Base-by-base conservation (phyloP, 2,113 vertebrate species). In the Bufo gargarizans region DNA sequence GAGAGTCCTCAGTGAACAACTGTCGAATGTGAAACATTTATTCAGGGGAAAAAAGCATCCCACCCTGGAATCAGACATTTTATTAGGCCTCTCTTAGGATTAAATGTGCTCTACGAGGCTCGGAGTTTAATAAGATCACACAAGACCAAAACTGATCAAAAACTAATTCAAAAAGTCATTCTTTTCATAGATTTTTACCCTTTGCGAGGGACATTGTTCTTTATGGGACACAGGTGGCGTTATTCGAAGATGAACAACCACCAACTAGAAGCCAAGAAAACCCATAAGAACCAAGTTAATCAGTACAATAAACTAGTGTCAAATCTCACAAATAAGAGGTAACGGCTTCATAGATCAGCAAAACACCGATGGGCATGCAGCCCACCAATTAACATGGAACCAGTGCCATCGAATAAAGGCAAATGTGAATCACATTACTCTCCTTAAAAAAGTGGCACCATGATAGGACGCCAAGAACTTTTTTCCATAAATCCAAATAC, bases 161-260 rank as follows among this genome's bases (percentile, higher is more conserved):
- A 61, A 69, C 22, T 82, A 82, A 87, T 72, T 87, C 63, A 87
- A 59, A 47, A 87, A 87, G 77, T 81, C 86, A 87, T 47, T 80
- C 77, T 61, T 87, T 82, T 72, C 53, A 86, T 7, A 69, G n/a
- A 77, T 63, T 69, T 50, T 4, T 50, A 61, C 74, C n/a, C 74
- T 78, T 86, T 78, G 56, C 19, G 20, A 77, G 43, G 20, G 45
- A 43, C 59, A 65, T 50, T 58, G n/a, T 12, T 58, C 77, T 58
- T 77, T 20, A 11, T 43, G 71, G 49, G 59, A 50, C 61, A 11
- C 13, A 53, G 13, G 22, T 83, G 17, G 6, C 17, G 49, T 17
- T 69, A 19, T 69, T 83, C 4, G 49, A 65, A 67, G 20, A 67
- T 50, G 0, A 82, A 65, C 16, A n/a, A 2, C 8, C 61, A 67